Conservation (phyloP, 2,888 invertebrate species). For the Emesis castigata region DNA sequence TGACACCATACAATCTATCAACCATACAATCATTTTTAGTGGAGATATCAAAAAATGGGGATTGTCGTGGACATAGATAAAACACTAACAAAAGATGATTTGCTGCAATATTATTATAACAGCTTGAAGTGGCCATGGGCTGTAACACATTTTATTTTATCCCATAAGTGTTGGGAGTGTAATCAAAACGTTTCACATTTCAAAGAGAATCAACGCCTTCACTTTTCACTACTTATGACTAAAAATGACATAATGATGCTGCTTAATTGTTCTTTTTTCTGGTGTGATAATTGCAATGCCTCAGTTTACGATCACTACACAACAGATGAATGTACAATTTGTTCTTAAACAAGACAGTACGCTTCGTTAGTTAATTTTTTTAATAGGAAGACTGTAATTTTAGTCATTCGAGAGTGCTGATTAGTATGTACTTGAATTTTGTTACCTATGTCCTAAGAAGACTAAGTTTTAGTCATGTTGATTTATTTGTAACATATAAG, state of each 20-base stretch:
- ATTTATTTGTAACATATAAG: not conserved
- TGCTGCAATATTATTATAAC: slow-evolving; percentile 37
- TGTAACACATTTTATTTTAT: slow-evolving; percentile 33
- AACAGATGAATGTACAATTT: no score
- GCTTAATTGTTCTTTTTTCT: not conserved
- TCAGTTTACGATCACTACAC: not conserved
- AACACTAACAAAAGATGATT: slow-evolving; percentile 29
- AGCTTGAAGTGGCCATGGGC: slow-evolving; percentile 37
- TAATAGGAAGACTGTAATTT: not conserved
- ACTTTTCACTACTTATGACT: not conserved
- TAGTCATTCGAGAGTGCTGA: not conserved
- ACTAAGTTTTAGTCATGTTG: not conserved
- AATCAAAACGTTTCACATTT: not conserved
- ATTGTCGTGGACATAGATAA: slow-evolving; percentile 36
- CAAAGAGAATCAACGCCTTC: not conserved
- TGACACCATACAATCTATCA: not conserved
- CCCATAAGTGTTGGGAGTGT: slow-evolving; percentile 25
- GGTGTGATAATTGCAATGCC: not conserved
- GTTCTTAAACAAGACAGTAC: not conserved
- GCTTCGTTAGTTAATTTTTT: not conserved
- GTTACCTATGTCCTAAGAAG: not conserved
- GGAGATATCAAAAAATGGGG: slow-evolving; percentile 22
- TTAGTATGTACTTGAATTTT: not conserved
- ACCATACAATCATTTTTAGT: not conserved
- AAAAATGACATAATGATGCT: no score